Evolutionary conservation across 2,797 vertebrate species (phyloP).

Genomic region (Coluber constrictor): DNA sequence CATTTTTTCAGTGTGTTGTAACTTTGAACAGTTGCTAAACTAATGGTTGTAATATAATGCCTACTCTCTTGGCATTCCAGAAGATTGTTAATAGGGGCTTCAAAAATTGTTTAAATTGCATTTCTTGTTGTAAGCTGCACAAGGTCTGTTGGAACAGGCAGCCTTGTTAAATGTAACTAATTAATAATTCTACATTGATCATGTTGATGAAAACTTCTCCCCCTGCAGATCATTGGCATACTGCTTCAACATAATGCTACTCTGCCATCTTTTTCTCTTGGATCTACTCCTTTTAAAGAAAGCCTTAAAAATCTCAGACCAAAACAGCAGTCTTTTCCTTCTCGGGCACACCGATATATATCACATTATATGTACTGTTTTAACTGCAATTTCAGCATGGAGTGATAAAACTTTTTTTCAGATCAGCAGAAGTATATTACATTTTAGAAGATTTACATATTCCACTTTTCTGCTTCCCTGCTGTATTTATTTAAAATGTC

Average conservation of each 20-base stretch:
- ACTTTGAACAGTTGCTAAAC: not conserved
- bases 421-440: not conserved
- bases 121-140: not conserved
- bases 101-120: not conserved
- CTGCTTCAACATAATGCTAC: not conserved
- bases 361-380: not conserved
- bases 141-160: not conserved
- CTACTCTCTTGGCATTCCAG: not conserved
- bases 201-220: not conserved
- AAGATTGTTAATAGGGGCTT: not conserved
- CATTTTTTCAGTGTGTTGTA: not conserved
- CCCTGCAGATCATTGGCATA: not conserved
- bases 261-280: not conserved
- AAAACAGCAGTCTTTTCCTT: not conserved
- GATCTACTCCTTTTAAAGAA: not conserved
- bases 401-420: not conserved
- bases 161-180: not conserved
- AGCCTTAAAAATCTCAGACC: not conserved
- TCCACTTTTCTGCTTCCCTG: not conserved
- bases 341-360: not conserved
- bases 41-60: not conserved
- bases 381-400: not conserved
- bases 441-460: not conserved
- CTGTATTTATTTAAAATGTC: not conserved
- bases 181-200: too few species aligned